Conservation (phyloP, 2,113 vertebrate genomes). For the Maccullochella peelii region DNA sequence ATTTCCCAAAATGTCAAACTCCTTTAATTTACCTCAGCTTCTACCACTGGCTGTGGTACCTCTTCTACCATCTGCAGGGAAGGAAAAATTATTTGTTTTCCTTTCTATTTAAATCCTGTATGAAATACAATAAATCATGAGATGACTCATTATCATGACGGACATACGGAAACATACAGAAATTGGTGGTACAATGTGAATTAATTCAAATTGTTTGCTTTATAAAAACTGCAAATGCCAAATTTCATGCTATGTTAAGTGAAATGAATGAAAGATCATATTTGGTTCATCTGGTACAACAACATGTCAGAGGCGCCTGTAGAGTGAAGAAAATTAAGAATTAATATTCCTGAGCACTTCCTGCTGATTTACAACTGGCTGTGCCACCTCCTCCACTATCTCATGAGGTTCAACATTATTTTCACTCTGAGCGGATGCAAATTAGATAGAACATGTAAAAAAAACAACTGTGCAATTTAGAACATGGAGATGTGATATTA, state of each 20-base stretch:
- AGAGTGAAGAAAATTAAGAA: constrained; percentile 39
- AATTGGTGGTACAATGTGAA: background rate
- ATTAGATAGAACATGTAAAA: constrained; percentile 28
- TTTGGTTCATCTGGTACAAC: background rate
- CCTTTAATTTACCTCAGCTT: constrained; percentile 64
- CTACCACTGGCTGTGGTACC: constrained; percentile 37
- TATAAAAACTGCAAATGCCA: background rate
- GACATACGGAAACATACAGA: background rate
- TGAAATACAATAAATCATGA: constrained; percentile 1
- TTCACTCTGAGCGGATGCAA: constrained; percentile 59
- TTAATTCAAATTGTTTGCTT: background rate
- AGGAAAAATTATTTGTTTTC: constrained; percentile 22
- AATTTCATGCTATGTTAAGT: background rate
- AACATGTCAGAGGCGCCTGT: constrained; percentile 42
- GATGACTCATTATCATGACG: background rate
- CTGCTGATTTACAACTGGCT: constrained; percentile 55
- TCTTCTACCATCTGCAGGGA: constrained; percentile 47
- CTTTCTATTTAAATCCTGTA: background rate
- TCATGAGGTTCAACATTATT: constrained; percentile 47
- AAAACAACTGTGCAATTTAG: background rate
- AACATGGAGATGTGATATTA: background rate
- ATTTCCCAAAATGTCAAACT: constrained; percentile 18
- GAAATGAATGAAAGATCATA: constrained; percentile 1
- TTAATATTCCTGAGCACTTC: constrained; percentile 17
- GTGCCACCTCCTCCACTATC: constrained; percentile 42